Conservation (phyloP, 1,140 invertebrate genomes). For the Apis laboriosa region DNA sequence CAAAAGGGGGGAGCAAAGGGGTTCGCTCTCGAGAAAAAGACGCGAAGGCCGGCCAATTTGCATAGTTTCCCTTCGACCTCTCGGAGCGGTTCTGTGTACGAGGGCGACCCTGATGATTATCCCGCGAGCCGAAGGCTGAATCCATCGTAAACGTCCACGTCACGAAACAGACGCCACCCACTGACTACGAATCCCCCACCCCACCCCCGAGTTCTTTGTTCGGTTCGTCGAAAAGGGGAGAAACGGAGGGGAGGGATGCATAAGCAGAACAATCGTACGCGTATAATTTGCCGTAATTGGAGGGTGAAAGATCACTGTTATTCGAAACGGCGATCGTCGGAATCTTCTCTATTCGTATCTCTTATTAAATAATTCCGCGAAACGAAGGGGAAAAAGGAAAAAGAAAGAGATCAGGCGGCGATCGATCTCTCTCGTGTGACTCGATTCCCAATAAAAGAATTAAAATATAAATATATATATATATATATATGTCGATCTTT, state of each 20-base stretch:
- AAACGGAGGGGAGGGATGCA: not conserved
- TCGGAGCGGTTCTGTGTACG: constrained; percentile 21
- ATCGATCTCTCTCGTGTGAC: no score
- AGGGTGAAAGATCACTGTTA: constrained; percentile 17
- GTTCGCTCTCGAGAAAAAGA: not conserved
- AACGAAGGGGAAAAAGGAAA: not conserved
- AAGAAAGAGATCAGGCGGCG: no score
- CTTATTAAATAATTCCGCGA: no score
- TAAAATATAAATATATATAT: no score
- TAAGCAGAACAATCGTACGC: constrained; percentile 27
- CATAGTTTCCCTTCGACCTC: constrained; percentile 47
- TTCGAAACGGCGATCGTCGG: not conserved
- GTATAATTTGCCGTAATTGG: constrained; percentile 39
- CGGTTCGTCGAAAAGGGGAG: not conserved
- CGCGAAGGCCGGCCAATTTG: constrained; percentile 36
- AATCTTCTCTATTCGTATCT: not conserved
- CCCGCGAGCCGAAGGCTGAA: constrained; percentile 38
- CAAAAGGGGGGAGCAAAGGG: not conserved
- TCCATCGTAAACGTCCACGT: constrained; percentile 44
- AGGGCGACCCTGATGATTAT: constrained; percentile 48
- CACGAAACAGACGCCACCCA: constrained; percentile 41
- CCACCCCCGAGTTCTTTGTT: constrained; percentile 28
- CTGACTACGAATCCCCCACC: constrained; percentile 26
- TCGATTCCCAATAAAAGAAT: no score
- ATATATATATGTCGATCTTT: not conserved